Evolutionary conservation across 2,113 vertebrate genomes (phyloP).

Genomic region (Colaptes auratus): DNA sequence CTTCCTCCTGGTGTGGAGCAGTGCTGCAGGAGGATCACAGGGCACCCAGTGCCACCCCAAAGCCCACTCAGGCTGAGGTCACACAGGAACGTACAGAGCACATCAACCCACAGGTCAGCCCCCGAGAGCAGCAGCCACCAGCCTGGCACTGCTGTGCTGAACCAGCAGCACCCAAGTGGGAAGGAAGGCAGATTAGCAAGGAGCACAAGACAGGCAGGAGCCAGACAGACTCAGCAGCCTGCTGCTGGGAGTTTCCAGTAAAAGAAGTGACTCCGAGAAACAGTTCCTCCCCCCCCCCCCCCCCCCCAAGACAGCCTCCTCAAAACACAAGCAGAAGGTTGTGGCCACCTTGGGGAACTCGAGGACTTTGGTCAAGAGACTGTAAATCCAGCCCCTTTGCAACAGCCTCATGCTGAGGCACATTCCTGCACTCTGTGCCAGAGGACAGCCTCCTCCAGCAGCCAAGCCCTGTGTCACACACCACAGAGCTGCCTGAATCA

Average conservation of each 20-base stretch:
- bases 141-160: background rate
- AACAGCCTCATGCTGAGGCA: background rate
- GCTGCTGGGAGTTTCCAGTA: conserved; percentile 11
- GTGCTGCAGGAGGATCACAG: too few relatives aligned
- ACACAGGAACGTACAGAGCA: accelerated
- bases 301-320: background rate
- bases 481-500: background rate
- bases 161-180: background rate
- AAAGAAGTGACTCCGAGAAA: background rate
- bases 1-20: background rate
- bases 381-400: conserved; percentile 2
- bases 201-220: conserved; percentile 47
- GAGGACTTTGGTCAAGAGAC: conserved; percentile 1
- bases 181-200: background rate
- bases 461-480: conserved; percentile 13
- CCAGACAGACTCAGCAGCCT: background rate
- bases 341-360: background rate
- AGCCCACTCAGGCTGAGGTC: background rate
- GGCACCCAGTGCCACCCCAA: accelerated
- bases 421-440: conserved; percentile 9
- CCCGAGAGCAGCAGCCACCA: accelerated
- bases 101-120: background rate
- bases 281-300: too few relatives aligned
- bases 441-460: background rate
- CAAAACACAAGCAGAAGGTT: background rate